Conservation (phyloP, 2,797 vertebrate species). For the Amblyraja radiata region DNA sequence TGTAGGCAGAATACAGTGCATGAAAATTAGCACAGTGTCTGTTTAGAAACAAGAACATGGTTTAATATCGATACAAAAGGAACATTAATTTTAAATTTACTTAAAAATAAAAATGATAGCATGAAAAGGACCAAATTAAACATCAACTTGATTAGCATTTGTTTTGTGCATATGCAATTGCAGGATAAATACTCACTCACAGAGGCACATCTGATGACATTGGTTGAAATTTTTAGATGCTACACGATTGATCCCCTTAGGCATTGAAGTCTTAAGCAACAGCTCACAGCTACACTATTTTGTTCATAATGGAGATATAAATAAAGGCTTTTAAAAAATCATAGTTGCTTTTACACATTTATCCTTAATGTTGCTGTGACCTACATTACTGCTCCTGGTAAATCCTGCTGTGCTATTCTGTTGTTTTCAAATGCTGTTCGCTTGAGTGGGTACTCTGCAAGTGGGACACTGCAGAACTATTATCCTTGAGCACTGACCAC, state of each 20-base stretch:
- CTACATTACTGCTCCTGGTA: conserved; percentile 16
- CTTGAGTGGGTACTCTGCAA: conserved; percentile 11
- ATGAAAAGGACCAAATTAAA: background rate
- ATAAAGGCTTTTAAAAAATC: conserved; percentile 6
- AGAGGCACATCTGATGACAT: background rate
- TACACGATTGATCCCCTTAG: background rate
- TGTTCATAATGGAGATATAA: background rate
- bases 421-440: conserved; percentile 25
- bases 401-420: background rate
- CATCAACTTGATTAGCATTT: background rate
- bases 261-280: background rate
- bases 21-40: conserved; percentile 29
- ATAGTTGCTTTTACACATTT: conserved; percentile 11
- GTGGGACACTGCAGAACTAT: background rate
- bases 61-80: background rate
- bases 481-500: conserved; percentile 36
- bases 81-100: background rate
- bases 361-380: background rate
- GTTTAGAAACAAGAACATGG: background rate
- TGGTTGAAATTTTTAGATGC: background rate
- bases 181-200: background rate
- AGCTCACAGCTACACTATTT: background rate
- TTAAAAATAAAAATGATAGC: background rate
- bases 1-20: conserved; percentile 15
- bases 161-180: background rate